Conservation (phyloP, 2,888 invertebrate genomes). For the Callosobruchus maculatus region DNA sequence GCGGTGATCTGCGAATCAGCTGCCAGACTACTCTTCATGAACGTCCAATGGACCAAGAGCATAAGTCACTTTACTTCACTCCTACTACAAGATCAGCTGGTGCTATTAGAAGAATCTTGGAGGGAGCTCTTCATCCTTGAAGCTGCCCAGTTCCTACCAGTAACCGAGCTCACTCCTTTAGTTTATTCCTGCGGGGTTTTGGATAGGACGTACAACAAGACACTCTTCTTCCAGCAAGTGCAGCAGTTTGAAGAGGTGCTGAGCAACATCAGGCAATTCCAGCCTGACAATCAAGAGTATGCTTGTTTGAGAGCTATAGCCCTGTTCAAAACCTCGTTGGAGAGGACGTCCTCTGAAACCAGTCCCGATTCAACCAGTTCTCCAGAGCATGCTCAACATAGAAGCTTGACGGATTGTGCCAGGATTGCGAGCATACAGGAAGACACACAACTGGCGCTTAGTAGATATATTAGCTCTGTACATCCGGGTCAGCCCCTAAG, state of each 20-base stretch:
- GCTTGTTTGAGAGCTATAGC: slow-evolving; percentile 80
- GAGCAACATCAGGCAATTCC: slow-evolving; percentile 65
- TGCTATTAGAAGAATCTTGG: slow-evolving; percentile 86
- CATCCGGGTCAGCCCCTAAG: slow-evolving; percentile 70
- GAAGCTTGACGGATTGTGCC: slow-evolving; percentile 58
- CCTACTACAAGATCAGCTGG: slow-evolving; percentile 71
- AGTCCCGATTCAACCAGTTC: slow-evolving; percentile 8
- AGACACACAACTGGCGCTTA: slow-evolving; percentile 69
- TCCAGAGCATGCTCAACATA: slow-evolving; percentile 14
- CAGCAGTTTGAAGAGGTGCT: slow-evolving; percentile 70
- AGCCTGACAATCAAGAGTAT: slow-evolving; percentile 79
- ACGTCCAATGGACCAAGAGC: slow-evolving; percentile 84
- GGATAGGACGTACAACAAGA: slow-evolving; percentile 17
- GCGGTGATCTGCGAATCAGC: slow-evolving; percentile 86
- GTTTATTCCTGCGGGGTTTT: slow-evolving; percentile 52
- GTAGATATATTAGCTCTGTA: slow-evolving; percentile 62
- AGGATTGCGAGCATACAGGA: slow-evolving; percentile 71
- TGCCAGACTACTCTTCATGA: slow-evolving; percentile 84
- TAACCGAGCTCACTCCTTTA: slow-evolving; percentile 66
- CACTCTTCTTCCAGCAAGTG: slow-evolving; percentile 55
- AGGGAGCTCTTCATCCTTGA: slow-evolving; percentile 86
- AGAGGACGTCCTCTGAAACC: slow-evolving; percentile 31
- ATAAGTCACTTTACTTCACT: slow-evolving; percentile 73
- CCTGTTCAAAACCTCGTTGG: slow-evolving; percentile 74
- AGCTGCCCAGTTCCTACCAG: slow-evolving; percentile 77